Evolutionary conservation across 2,797 vertebrate genomes (phyloP), one percentile per base, ranked within the genome.

Genomic region (Hafferia zeledoni): DNA sequence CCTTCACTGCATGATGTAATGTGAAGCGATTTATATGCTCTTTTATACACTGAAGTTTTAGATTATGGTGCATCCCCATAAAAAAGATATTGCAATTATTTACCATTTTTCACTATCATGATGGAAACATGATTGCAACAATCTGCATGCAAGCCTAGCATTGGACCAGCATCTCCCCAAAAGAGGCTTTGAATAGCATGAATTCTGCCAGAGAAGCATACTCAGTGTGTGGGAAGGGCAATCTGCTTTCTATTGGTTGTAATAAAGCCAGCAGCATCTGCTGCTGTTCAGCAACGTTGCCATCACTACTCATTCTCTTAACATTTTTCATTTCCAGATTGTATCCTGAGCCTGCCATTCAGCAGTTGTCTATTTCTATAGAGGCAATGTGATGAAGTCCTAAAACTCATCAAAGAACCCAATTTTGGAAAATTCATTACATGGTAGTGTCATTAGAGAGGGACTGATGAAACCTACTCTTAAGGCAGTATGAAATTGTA

Each of bases 201-300:
- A 79, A 69, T 7, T 27, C 70, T 93, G 72, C 70, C 83, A 92
- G 85, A 90, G 72, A 87, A 82, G 30, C 30, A 87, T 44, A 92
- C 22, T 83, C 82, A 86, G 43, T 91, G 95, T 67, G 87, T 92
- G 52, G 94, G 91, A 95, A 90, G 76, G 77, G 22, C 63, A 90
- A 94, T 83, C 80, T 94, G 79, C 47, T 72, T 90, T 72, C 67
- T 72, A 91, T 91, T 91, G 91, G 74, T 90, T 94, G 70, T 64
- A 91, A 90, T 68, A 94, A 91, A 91, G 64, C 72, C 91, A 94
- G 56, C 59, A 94, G 52, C 82, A 94, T 88, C 89, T 96, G 92
- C 64, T 28, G 43, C 89, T 92, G 31, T 81, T 94, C 76, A 10
- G 41, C 71, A 91, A 49, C 0, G 4, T 76, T 10, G 0, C 69